Evolutionary conservation across 2,888 invertebrate genomes (phyloP).

Genomic region (Keiferia lycopersicella): DNA sequence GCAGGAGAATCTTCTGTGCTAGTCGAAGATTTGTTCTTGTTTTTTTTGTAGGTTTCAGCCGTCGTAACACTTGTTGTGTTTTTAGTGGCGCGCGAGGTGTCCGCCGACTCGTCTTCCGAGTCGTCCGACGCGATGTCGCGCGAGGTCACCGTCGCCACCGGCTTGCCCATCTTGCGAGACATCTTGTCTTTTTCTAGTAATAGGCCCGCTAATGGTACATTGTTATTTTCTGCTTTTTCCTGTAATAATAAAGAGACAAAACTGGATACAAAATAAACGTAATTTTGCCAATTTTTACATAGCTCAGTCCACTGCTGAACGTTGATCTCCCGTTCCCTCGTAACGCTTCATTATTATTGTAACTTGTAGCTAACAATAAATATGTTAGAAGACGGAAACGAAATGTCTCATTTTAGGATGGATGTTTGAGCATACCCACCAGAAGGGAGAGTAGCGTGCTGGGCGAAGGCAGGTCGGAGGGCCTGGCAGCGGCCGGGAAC

Average conservation of each 20-base stretch:
- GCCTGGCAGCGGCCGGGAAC: conserved; percentile 60
- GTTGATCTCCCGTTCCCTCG: background rate
- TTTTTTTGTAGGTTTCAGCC: too few relatives aligned
- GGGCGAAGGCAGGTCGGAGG: conserved; percentile 69
- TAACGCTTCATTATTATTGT: too few relatives aligned
- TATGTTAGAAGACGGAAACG: too few relatives aligned
- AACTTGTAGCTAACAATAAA: too few relatives aligned
- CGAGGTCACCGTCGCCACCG: background rate
- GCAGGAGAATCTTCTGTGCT: too few relatives aligned
- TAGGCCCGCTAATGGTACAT: conserved; percentile 52
- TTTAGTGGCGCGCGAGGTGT: background rate
- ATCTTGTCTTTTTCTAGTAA: conserved; percentile 47
- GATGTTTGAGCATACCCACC: conserved; percentile 43
- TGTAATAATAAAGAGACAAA: conserved; percentile 35
- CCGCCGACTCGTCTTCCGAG: background rate
- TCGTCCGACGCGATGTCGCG: background rate
- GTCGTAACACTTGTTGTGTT: too few relatives aligned
- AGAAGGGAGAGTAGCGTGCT: conserved; percentile 51
- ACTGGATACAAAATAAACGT: background rate
- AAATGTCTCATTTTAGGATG: too few relatives aligned
- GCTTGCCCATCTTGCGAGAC: conserved; percentile 36
- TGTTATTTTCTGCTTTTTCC: conserved; percentile 68
- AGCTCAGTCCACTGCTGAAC: too few relatives aligned
- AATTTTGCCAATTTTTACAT: too few relatives aligned
- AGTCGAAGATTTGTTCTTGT: background rate